Conservation (phyloP, 2,797 vertebrate species). For the Onychomys torridus region DNA sequence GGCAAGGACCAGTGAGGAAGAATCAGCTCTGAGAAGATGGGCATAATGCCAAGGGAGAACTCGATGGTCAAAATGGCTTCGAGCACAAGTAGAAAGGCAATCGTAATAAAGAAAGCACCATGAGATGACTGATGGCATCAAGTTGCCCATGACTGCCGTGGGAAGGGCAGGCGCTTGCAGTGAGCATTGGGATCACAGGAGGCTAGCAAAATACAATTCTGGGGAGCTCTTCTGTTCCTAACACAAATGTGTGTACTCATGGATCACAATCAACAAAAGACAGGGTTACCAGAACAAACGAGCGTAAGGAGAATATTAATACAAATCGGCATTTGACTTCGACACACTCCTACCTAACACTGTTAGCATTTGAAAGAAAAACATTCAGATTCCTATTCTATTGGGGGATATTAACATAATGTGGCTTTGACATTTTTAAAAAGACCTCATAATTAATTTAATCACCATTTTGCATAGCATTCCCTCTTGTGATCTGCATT, state of each 20-base stretch:
- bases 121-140: background rate
- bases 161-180: background rate
- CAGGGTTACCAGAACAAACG: conserved; percentile 42
- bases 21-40: background rate
- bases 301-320: conserved; percentile 65
- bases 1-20: background rate
- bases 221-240: background rate
- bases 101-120: background rate
- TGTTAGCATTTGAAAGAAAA: conserved; percentile 59
- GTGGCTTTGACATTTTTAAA: conserved; percentile 63
- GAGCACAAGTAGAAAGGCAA: background rate
- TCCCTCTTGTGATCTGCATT: conserved; percentile 55
- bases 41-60: background rate
- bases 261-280: conserved; percentile 52
- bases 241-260: background rate
- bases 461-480: conserved; percentile 66
- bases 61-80: background rate
- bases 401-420: conserved; percentile 74
- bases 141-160: background rate
- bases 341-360: conserved; percentile 49
- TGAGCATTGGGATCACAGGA: background rate
- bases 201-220: background rate
- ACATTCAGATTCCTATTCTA: conserved; percentile 70
- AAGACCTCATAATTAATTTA: conserved; percentile 80
- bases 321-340: conserved; percentile 36